phyloP scores from a whole-genome alignment of 2,888 invertebrate species.

The Hirudinaria manillensis region DNA sequence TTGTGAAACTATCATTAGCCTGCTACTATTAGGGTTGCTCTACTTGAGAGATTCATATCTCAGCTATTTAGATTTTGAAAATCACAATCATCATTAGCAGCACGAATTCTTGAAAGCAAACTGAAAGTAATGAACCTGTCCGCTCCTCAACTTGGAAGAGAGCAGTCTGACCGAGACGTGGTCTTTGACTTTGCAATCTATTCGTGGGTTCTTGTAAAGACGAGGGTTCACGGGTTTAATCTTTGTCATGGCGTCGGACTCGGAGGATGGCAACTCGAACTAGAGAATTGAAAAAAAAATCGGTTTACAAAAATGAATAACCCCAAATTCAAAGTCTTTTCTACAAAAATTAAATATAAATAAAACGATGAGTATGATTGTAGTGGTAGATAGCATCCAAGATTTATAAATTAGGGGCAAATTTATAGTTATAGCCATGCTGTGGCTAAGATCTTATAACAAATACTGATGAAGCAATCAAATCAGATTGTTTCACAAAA shows the following conservation, averaged over 20 bases:
- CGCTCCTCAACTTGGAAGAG: slow-evolving; percentile 69
- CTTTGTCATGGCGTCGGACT: slow-evolving; percentile 62
- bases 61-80: too few relatives aligned
- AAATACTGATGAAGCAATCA: slow-evolving; percentile 74
- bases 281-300: slow-evolving; percentile 42
- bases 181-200: slow-evolving; percentile 57
- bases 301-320: slow-evolving; percentile 73
- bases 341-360: too few relatives aligned
- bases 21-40: too few relatives aligned
- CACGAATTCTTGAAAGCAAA: not conserved
- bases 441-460: slow-evolving; percentile 61
- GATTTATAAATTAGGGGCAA: too few relatives aligned
- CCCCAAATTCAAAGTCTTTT: slow-evolving; percentile 58
- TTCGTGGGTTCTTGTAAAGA: slow-evolving; percentile 56
- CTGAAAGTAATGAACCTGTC: slow-evolving; percentile 49
- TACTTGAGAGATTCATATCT: too few relatives aligned
- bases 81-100: too few relatives aligned
- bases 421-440: too few relatives aligned
- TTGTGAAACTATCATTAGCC: too few relatives aligned
- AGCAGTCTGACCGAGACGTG: slow-evolving; percentile 76
- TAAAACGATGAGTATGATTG: too few relatives aligned
- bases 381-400: too few relatives aligned
- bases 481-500: slow-evolving; percentile 67
- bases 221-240: slow-evolving; percentile 78
- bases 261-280: slow-evolving; percentile 54